Conservation (phyloP, 2,113 vertebrate genomes). For the Lampris incognitus region DNA sequence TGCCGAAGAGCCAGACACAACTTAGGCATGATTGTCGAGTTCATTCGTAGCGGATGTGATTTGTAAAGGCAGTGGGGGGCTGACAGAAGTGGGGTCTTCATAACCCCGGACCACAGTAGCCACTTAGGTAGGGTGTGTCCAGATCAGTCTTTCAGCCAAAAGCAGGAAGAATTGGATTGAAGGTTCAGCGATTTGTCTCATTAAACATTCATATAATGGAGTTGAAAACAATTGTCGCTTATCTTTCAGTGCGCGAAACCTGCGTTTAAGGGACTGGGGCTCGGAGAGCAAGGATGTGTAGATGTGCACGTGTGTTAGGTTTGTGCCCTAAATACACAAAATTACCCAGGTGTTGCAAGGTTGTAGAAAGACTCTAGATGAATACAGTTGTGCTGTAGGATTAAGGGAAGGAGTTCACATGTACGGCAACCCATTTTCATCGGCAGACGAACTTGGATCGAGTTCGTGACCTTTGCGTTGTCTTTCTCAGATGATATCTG, state of each 20-base stretch:
- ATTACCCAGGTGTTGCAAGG: slow-evolving; percentile 64
- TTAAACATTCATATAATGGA: slow-evolving; percentile 61
- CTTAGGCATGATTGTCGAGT: slow-evolving; percentile 22
- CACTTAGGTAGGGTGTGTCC: slow-evolving; percentile 57
- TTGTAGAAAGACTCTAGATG: slow-evolving; percentile 48
- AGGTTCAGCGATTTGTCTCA: slow-evolving; percentile 45
- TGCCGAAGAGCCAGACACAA: slow-evolving; percentile 37
- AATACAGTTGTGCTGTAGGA: slow-evolving; percentile 39
- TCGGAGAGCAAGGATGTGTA: slow-evolving; percentile 38
- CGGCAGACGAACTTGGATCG: slow-evolving; percentile 43
- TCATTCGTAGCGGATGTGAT: slow-evolving; percentile 34
- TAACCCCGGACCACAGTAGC: slow-evolving; percentile 32
- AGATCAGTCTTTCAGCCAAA: slow-evolving; percentile 19
- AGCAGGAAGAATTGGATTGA: slow-evolving; percentile 30
- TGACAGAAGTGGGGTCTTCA: slow-evolving; percentile 27
- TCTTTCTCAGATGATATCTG: slow-evolving; percentile 19
- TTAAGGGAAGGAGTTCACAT: slow-evolving; percentile 43
- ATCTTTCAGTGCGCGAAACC: slow-evolving; percentile 61
- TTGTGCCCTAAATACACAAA: slow-evolving; percentile 62
- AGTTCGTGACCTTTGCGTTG: slow-evolving; percentile 11
- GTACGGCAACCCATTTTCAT: slow-evolving; percentile 42
- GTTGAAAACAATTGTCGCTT: slow-evolving; percentile 44
- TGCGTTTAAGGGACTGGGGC: slow-evolving; percentile 60
- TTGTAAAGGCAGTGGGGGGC: slow-evolving; percentile 58
- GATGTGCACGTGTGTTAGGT: slow-evolving; percentile 53